Base-by-base conservation (phyloP, 53 echinoderm and acorn worm genomes). In the Echinometra lucunter region DNA sequence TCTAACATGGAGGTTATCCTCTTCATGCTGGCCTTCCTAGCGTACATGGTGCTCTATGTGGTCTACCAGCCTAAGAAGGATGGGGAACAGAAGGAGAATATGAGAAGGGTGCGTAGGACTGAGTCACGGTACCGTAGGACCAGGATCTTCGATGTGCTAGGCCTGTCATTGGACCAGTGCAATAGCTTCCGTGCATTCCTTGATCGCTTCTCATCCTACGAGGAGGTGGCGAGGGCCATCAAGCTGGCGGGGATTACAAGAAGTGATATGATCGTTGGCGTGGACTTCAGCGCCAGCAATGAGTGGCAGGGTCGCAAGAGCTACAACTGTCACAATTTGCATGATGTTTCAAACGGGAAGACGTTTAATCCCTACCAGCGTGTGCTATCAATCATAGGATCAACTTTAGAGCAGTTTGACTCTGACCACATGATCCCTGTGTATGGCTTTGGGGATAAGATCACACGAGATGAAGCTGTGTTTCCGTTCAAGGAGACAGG, bases 261-360 rank as follows among this genome's bases (percentile, higher is more conserved):
- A 53, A 97, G 99, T 34, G 97, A 98, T 55, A 92, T 98, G 81
- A 98, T 98, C 81, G 96, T 98, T 38, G 99, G 96, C 38, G 91
- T 98, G 23, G 99, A 98, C 82, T 98, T 98, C 93, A 98, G 98
- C 35, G 99, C 99, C 55, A 98, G 99, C 89, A 98, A 98, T 49
- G 99, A 98, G 94, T 98, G 99, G 99, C 99, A 98, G 75, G 99
- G 99, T 8, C 88, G 99, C 30, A 96, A 96, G 92, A 56, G 91
- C 6, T 98, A 95, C 53, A 94, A 90, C 45, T 45, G 94, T 56
- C 91, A 95, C 27, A 97, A 96, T 72, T 89, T 98, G 42, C 99
- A 98, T 35, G 97, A 98, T 40, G 94, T 98, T 16, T 88, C 95
- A 3, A 97, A 96, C 55, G 89, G 95, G 30, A 98, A 97, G 95